Evolutionary conservation across 1,140 invertebrate species (phyloP).

Genomic region (Heliothis subflexa): DNA sequence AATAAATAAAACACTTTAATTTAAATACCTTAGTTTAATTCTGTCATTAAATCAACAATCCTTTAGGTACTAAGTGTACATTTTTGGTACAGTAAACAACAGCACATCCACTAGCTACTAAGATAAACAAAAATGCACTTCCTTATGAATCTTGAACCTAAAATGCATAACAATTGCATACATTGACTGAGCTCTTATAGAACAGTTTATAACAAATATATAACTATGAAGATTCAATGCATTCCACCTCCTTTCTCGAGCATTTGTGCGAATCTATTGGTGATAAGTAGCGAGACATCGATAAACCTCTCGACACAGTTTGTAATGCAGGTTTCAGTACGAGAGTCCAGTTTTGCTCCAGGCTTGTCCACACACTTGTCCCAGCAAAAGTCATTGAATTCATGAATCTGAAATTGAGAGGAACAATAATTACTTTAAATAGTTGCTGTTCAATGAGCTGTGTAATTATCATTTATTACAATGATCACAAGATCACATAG

Average conservation of each 20-base stretch:
- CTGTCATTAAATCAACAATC: slow-evolving; percentile 33
- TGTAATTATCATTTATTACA: too few relatives aligned
- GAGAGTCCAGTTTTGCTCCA: slow-evolving; percentile 93
- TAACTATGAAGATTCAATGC: slow-evolving; percentile 63
- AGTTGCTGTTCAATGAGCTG: too few relatives aligned
- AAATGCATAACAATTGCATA: slow-evolving; percentile 38
- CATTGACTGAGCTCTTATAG: slow-evolving; percentile 24
- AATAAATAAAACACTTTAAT: slow-evolving; percentile 36
- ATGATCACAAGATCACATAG: too few relatives aligned
- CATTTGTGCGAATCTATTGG: slow-evolving; percentile 94
- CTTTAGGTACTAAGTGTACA: slow-evolving; percentile 33
- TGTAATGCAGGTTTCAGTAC: slow-evolving; percentile 95
- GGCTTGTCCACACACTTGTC: slow-evolving; percentile 97
- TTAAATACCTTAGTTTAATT: slow-evolving; percentile 38
- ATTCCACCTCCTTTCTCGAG: slow-evolving; percentile 89
- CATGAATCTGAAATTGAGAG: slow-evolving; percentile 90
- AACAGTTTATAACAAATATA: slow-evolving; percentile 19
- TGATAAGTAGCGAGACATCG: slow-evolving; percentile 94
- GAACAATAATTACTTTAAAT: too few relatives aligned
- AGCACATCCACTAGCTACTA: slow-evolving; percentile 11
- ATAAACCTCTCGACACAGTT: slow-evolving; percentile 98
- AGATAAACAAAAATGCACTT: slow-evolving; percentile 35
- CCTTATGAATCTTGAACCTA: slow-evolving; percentile 24
- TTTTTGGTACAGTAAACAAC: slow-evolving; percentile 33
- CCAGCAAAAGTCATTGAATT: slow-evolving; percentile 97